A percentile compares a stretch with the other conserved stretches of the same genome.
Conservation (phyloP, 2,797 vertebrate genomes). For the Poecile montanus region DNA sequence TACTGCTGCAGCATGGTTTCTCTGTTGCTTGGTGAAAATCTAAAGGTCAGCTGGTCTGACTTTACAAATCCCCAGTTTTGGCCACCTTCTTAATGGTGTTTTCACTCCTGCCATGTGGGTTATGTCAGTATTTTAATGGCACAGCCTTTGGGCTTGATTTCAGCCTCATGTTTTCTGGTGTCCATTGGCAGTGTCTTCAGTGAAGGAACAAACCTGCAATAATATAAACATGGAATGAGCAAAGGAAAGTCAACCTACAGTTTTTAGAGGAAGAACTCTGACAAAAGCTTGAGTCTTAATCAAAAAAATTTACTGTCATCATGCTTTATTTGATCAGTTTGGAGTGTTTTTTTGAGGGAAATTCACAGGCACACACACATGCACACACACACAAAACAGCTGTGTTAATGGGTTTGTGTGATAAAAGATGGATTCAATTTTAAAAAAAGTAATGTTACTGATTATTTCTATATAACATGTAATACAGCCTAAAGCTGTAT, state of each 20-base stretch:
- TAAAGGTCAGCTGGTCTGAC: not conserved
- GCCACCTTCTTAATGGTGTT: not conserved
- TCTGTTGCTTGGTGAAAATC: not conserved
- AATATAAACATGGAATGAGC: not conserved
- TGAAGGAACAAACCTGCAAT: not conserved
- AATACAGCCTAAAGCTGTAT: not conserved
- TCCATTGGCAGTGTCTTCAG: not conserved
- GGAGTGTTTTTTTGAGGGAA: not conserved
- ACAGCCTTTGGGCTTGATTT: not conserved
- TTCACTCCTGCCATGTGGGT: not conserved
- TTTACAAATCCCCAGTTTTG: not conserved
- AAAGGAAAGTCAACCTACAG: not conserved
- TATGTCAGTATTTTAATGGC: not conserved
- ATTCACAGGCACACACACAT: not conserved
- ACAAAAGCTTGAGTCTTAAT: not conserved
- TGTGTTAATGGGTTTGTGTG: not conserved
- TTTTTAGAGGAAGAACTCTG: not conserved
- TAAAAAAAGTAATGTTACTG: not conserved
- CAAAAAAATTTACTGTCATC: not conserved
- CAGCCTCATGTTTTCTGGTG: not conserved
- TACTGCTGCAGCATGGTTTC: not conserved
- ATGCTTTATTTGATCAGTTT: not conserved
- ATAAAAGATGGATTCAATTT: not conserved
- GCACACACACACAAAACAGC: not conserved
- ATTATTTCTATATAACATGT: not conserved